Percentiles rank a stretch among this genome's conserved stretches.
Evolutionary conservation across 1,140 invertebrate species (phyloP).

Genomic region (Drosophila nigromelanica): DNA sequence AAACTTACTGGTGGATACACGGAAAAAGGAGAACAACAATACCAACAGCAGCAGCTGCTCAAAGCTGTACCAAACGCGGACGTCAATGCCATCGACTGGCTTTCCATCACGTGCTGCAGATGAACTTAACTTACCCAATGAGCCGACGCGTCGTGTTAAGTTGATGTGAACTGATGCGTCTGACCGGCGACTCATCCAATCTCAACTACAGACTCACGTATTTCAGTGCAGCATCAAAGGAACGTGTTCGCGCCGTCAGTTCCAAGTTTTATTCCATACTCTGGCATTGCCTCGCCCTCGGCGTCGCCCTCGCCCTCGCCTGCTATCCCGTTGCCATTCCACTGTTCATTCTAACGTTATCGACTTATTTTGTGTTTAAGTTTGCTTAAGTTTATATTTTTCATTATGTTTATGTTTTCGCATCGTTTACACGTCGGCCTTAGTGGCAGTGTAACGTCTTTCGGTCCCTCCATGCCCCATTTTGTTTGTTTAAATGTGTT

Average conservation of each 20-base stretch:
- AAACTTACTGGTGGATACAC: conserved; percentile 32
- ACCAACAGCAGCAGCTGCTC: background rate
- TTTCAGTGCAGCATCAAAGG: conserved; percentile 48
- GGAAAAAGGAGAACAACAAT: background rate
- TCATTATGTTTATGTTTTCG: conserved; percentile 67
- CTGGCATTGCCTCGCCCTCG: background rate
- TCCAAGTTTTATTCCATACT: background rate
- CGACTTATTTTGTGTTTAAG: conserved; percentile 59
- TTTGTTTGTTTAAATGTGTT: conserved; percentile 46
- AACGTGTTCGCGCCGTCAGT: conserved; percentile 50
- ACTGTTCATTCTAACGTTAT: conserved; percentile 47
- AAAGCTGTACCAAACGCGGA: background rate
- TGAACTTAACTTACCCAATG: conserved; percentile 63
- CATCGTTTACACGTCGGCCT: conserved; percentile 60
- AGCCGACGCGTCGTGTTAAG: conserved; percentile 50
- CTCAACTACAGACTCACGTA: conserved; percentile 55
- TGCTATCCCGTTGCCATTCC: background rate
- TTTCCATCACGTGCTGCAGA: conserved; percentile 56
- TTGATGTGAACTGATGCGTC: conserved; percentile 55
- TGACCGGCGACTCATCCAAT: conserved; percentile 27
- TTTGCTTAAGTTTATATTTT: conserved; percentile 65
- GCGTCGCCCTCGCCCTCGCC: too few species aligned
- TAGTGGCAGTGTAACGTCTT: conserved; percentile 3
- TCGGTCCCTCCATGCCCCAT: background rate
- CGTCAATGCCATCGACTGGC: conserved; percentile 15